Percentiles rank a stretch among this genome's conserved stretches.
Evolutionary conservation across 2,888 invertebrate species (phyloP).

Genomic region (Tipula confusa): DNA sequence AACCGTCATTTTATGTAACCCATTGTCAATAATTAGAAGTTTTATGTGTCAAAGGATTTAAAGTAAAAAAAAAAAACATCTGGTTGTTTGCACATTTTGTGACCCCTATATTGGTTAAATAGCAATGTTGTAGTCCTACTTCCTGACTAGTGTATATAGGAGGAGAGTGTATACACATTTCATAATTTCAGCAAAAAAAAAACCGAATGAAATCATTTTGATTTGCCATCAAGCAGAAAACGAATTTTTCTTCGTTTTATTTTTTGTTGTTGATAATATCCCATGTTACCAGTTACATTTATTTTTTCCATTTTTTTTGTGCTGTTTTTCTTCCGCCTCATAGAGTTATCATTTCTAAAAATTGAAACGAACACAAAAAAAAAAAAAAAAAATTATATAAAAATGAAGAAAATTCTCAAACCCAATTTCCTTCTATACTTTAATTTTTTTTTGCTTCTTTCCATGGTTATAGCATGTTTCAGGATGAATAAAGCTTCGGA

Average conservation of each 20-base stretch:
- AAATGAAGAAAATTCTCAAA: slow-evolving; percentile 25
- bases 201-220: neutral
- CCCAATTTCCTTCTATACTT: slow-evolving; percentile 21
- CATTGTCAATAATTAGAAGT: neutral
- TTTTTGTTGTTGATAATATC: neutral
- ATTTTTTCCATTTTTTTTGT: slow-evolving; percentile 4
- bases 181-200: neutral
- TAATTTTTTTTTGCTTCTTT: neutral
- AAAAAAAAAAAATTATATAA: neutral
- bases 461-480: slow-evolving; percentile 20
- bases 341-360: slow-evolving; percentile 25
- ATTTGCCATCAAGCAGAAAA: slow-evolving; percentile 20
- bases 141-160: neutral
- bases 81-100: neutral
- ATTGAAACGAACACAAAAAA: neutral
- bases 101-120: neutral
- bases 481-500: slow-evolving; percentile 12
- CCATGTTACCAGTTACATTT: slow-evolving; percentile 25
- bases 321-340: neutral
- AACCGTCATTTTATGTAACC: neutral
- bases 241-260: neutral
- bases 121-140: neutral
- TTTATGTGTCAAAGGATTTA: neutral
- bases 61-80: too few species aligned
- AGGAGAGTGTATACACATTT: neutral